phyloP scores from a whole-genome alignment of 2,113 vertebrate species.

The Megaceryle maxima region DNA sequence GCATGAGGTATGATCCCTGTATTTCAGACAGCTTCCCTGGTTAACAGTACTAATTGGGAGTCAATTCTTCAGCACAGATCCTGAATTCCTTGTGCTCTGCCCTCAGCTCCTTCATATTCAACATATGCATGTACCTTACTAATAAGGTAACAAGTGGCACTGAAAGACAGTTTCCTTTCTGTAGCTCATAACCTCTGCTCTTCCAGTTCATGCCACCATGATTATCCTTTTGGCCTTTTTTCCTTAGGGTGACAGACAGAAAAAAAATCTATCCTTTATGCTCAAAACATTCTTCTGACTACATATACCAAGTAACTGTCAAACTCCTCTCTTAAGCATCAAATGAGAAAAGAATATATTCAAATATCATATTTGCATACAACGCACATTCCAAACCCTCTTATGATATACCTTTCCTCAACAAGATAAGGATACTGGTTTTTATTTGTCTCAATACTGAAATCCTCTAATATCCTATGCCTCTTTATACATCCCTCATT shows the following conservation, averaged over 20 bases:
- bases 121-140: neutral
- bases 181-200: neutral
- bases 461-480: neutral
- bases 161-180: neutral
- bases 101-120: neutral
- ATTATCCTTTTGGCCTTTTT: neutral
- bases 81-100: neutral
- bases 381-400: neutral
- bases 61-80: neutral
- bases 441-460: neutral
- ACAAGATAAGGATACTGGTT: too few species aligned
- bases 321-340: neutral
- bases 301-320: neutral
- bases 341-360: neutral
- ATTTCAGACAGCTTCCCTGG: neutral
- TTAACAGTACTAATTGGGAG: neutral
- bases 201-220: neutral
- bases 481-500: neutral
- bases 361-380: neutral
- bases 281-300: neutral
- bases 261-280: neutral
- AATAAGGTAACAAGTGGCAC: neutral
- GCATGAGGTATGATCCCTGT: neutral
- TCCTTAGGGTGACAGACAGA: neutral
- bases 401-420: too few species aligned